A percentile compares a stretch with the other conserved stretches of the same genome.
These are phyloP conservation scores for western clawed frog (Xenopus tropicalis) DNA, from an alignment of 2,113 vertebrate species.

Conservation along the genomic window UCB_Xtro_10.0 CM004445.2:47252501-47253000, in stretches of 20 bases:
- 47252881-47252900: constrained; percentile 22
- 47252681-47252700: background rate
- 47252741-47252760: background rate
- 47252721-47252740: background rate
- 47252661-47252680: too few species aligned
- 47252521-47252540: too few species aligned
- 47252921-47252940: constrained; percentile 10
- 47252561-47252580: too few species aligned
- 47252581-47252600: background rate
- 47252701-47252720: background rate
- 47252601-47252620: background rate
- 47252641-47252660: background rate
- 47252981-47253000: background rate
- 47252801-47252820: background rate
- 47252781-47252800: too few species aligned
- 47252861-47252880: constrained; percentile 33
- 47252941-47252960: background rate
- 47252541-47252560: too few species aligned
- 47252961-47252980: constrained; percentile 4
- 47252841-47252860: constrained; percentile 32
- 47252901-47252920: constrained; percentile 3
- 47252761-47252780: too few species aligned
- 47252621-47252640: background rate
- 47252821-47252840: background rate
- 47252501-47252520: too few species aligned